Percentiles rank a stretch among this genome's conserved stretches.
Evolutionary conservation across 1,140 invertebrate genomes (phyloP).

Genomic region (Zaprionus kolodkinae): DNA sequence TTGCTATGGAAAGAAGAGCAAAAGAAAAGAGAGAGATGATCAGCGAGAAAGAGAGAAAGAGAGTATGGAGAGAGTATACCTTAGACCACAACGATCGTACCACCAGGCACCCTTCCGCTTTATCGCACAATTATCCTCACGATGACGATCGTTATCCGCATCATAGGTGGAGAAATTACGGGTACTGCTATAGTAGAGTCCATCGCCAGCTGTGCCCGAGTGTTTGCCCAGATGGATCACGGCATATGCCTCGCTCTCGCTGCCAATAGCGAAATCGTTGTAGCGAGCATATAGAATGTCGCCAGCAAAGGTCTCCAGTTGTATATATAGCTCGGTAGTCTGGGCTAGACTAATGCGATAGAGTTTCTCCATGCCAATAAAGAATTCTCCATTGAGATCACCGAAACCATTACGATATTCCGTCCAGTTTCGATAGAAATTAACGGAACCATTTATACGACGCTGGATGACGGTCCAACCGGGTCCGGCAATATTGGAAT

Average conservation of each 20-base stretch:
- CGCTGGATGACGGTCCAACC: constrained; percentile 43
- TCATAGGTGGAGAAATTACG: constrained; percentile 34
- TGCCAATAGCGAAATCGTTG: constrained; percentile 13
- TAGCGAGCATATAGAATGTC: constrained; percentile 15
- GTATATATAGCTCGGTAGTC: constrained; percentile 18
- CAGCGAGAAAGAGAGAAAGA: too few species aligned
- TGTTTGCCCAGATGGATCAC: background rate
- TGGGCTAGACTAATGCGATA: constrained; percentile 3
- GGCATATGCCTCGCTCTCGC: constrained; percentile 12
- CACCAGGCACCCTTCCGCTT: constrained; percentile 23
- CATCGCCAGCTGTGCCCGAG: constrained; percentile 11
- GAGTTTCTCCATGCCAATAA: constrained; percentile 33
- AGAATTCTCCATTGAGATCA: constrained; percentile 25
- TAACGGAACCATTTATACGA: constrained; percentile 26
- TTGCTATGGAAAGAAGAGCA: background rate
- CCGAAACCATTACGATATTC: constrained; percentile 36
- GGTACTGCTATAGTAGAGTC: background rate
- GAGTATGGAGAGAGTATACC: constrained; percentile 1
- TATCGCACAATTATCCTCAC: constrained; percentile 4
- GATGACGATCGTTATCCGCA: constrained; percentile 12
- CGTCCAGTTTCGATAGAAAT: constrained; percentile 36
- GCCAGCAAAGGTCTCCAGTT: constrained; percentile 13
- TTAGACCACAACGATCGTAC: constrained; percentile 31
- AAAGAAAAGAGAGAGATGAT: background rate
- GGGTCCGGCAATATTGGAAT: constrained; percentile 7